These are phyloP conservation scores for Scelioninae gen. 1 DNA, from an alignment of 2,888 invertebrate species.

Conservation along the genomic window DNA sequence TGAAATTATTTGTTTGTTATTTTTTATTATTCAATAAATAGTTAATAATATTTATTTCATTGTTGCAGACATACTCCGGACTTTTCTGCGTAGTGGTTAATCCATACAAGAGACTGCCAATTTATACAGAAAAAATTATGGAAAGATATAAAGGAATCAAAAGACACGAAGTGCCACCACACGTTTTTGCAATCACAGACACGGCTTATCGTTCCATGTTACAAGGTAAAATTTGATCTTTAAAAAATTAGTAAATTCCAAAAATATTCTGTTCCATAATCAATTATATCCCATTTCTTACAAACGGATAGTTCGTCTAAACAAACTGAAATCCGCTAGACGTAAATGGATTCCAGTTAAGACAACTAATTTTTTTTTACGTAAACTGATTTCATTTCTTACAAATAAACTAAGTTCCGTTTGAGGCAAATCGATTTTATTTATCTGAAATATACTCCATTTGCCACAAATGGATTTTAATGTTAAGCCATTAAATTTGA, in stretches of 20 bases:
- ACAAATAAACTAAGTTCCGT: too few species aligned
- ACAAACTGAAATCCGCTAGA: too few species aligned
- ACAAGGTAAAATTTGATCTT: conserved; percentile 89
- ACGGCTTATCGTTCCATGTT: conserved; percentile 99
- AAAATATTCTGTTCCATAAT: too few species aligned
- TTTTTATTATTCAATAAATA: not conserved
- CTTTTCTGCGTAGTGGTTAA: conserved; percentile 99
- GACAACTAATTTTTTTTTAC: too few species aligned
- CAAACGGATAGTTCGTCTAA: too few species aligned
- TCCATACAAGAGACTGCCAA: conserved; percentile 99
- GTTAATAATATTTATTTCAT: not conserved
- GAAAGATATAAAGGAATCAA: conserved; percentile 99
- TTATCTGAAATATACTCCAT: not conserved
- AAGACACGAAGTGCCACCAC: conserved; percentile 99
- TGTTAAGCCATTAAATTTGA: too few species aligned
- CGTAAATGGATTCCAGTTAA: too few species aligned
- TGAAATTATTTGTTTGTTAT: too few species aligned
- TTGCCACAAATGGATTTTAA: not conserved
- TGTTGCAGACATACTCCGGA: conserved; percentile 98
- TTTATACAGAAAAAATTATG: conserved; percentile 99
- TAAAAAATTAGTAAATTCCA: too few species aligned
- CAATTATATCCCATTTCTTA: too few species aligned
- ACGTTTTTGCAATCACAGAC: conserved; percentile 99
- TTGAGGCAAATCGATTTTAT: too few species aligned
- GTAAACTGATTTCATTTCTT: too few species aligned